A percentile compares a stretch with the other conserved stretches of the same genome.
phyloP scores from a whole-genome alignment of 2,113 vertebrate species.

The Pogonocichla stellata region DNA sequence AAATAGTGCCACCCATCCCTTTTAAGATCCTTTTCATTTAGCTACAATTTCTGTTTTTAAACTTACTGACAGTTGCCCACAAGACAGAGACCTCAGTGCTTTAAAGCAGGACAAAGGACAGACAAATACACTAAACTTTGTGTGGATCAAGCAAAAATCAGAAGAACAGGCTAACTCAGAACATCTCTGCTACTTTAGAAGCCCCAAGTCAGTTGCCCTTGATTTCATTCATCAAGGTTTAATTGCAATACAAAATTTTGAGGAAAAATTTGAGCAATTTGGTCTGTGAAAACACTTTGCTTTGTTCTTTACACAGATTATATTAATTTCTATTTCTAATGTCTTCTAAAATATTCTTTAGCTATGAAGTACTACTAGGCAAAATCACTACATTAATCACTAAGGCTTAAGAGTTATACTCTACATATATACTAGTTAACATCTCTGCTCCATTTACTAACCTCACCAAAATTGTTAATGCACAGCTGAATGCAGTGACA shows the following conservation, averaged over 20 bases:
- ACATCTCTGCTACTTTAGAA: neutral
- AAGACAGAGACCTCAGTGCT: neutral
- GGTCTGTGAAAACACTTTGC: neutral
- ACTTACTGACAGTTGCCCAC: neutral
- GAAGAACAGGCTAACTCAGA: neutral
- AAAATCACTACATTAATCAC: neutral
- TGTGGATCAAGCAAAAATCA: neutral
- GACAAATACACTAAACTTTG: neutral
- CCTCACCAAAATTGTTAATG: neutral
- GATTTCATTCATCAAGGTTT: neutral
- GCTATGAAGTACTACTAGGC: neutral
- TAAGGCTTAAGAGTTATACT: neutral
- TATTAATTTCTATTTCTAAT: neutral
- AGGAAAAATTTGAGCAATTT: neutral
- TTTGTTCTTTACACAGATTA: neutral
- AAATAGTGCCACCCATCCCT: neutral
- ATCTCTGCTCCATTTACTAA: neutral
- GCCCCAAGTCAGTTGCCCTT: neutral
- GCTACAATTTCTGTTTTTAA: slow-evolving; percentile 12
- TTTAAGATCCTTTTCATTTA: neutral
- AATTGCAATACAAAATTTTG: neutral
- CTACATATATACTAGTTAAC: neutral
- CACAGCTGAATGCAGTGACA: neutral
- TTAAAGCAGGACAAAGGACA: neutral
- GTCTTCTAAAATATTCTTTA: neutral